phyloP scores from a whole-genome alignment of 2,888 invertebrate species.

The Epinotia bilunana region DNA sequence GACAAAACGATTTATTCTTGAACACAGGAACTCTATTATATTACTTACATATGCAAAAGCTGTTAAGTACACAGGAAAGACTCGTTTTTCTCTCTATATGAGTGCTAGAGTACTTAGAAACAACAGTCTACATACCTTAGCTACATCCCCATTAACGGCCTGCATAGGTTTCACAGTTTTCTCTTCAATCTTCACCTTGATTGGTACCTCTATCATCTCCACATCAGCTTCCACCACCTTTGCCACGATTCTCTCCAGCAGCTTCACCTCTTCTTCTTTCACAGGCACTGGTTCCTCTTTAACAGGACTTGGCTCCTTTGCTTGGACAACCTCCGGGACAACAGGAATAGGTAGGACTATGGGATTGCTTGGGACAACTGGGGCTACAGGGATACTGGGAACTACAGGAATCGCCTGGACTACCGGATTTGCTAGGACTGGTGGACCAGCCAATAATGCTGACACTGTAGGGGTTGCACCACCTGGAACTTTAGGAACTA shows the following conservation, averaged over 20 bases:
- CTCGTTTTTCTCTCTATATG: too few relatives aligned
- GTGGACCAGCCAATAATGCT: background rate
- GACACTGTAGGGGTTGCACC: background rate
- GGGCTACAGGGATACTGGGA: background rate
- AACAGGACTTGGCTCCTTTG: constrained; percentile 54
- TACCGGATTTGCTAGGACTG: background rate
- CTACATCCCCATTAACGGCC: constrained; percentile 74
- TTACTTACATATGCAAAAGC: too few relatives aligned
- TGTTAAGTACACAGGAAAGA: too few relatives aligned
- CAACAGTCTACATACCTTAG: constrained; percentile 60
- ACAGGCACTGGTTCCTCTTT: constrained; percentile 52
- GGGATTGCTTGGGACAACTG: constrained; percentile 47
- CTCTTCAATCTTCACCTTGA: constrained; percentile 55
- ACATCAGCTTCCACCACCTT: constrained; percentile 57
- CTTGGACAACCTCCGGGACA: constrained; percentile 45
- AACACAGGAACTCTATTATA: too few relatives aligned
- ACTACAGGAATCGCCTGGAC: background rate
- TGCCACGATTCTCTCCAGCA: constrained; percentile 46
- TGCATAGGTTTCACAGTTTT: constrained; percentile 63
- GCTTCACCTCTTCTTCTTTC: constrained; percentile 48
- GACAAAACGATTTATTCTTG: too few relatives aligned
- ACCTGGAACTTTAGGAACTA: constrained; percentile 49
- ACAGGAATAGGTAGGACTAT: constrained; percentile 51
- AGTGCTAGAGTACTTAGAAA: too few relatives aligned
- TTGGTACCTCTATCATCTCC: constrained; percentile 63